phyloP scores from a whole-genome alignment of 2,113 vertebrate genomes.

The Agapornis roseicollis region DNA sequence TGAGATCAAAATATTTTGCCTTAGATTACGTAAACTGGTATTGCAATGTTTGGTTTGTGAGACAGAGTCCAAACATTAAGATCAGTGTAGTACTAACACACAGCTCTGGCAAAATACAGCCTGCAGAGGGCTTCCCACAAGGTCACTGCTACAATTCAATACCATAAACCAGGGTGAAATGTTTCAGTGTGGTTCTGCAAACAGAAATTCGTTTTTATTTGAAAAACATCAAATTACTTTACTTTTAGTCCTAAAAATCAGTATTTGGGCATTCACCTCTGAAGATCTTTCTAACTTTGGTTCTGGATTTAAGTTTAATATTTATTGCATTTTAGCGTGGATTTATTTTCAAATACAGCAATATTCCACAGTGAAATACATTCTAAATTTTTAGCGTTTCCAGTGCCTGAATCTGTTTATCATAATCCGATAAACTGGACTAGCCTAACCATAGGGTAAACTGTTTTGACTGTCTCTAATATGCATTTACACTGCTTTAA shows the following conservation, averaged over 20 bases:
- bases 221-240: not conserved
- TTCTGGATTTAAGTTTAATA: not conserved
- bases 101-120: not conserved
- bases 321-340: not conserved
- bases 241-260: not conserved
- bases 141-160: not conserved
- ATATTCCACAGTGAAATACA: not conserved
- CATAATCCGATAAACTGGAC: not conserved
- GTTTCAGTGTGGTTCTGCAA: not conserved
- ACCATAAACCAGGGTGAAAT: not conserved
- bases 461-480: not conserved
- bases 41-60: not conserved
- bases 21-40: not conserved
- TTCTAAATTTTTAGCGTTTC: not conserved
- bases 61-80: not conserved
- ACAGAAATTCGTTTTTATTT: not conserved
- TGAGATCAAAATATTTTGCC: slow-evolving; percentile 7
- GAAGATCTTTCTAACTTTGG: not conserved
- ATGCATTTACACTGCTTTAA: not conserved
- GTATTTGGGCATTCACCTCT: not conserved
- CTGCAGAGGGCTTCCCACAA: not conserved
- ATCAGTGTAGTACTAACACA: not conserved
- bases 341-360: not conserved
- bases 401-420: not conserved
- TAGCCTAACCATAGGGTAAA: not conserved